phyloP scores from a whole-genome alignment of 2,113 vertebrate species.

The Aptenodytes patagonicus region DNA sequence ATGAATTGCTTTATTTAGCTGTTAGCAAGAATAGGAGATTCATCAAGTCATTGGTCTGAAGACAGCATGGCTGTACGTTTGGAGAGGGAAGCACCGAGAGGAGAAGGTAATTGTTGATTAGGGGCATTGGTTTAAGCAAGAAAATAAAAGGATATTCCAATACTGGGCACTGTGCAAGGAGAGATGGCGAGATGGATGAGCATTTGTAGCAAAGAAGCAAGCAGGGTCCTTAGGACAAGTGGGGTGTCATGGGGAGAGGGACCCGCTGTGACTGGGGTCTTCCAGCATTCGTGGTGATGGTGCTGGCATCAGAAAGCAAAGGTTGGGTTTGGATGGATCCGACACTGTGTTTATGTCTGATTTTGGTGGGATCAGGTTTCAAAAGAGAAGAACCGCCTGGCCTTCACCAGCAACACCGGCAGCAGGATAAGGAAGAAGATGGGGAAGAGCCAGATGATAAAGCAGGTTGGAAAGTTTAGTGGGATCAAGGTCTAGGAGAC shows the following conservation, averaged over 20 bases:
- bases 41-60: neutral
- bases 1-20: neutral
- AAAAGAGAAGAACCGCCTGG: neutral
- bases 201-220: neutral
- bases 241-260: neutral
- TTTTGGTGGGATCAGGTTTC: neutral
- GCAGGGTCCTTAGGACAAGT: neutral
- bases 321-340: neutral
- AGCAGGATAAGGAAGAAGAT: neutral
- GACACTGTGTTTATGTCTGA: neutral
- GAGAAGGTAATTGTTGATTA: neutral
- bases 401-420: neutral
- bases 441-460: neutral
- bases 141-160: neutral
- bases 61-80: neutral
- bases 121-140: neutral
- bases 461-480: neutral
- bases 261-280: neutral
- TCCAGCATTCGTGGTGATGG: neutral
- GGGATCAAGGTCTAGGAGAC: slow-evolving; percentile 56
- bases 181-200: fast-evolving
- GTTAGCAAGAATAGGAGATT: neutral
- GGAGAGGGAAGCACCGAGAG: neutral
- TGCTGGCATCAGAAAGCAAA: neutral
- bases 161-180: neutral